Percentiles rank a stretch among this genome's conserved stretches.
phyloP scores from a whole-genome alignment of 2,888 invertebrate species.

The Nemoura dubitans region DNA sequence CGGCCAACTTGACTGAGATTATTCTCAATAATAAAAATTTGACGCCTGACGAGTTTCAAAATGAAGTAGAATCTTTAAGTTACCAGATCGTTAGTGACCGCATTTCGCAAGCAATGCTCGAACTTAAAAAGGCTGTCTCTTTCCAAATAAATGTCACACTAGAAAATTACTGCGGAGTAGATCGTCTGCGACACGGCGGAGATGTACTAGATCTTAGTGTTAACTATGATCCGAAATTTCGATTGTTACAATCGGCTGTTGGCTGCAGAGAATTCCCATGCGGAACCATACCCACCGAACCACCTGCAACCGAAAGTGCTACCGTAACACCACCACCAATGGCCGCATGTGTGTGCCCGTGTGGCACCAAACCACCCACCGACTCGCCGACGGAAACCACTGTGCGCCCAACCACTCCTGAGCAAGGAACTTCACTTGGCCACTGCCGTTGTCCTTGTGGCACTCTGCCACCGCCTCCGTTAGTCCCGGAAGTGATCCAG shows the following conservation, averaged over 20 bases:
- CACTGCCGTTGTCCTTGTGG: background rate
- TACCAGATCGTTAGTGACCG: background rate
- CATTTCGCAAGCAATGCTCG: background rate
- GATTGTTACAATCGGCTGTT: background rate
- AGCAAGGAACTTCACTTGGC: background rate
- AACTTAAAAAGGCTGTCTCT: background rate
- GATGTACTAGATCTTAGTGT: background rate
- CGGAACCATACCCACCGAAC: too few relatives aligned
- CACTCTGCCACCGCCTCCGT: too few relatives aligned
- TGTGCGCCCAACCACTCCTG: background rate
- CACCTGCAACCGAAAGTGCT: too few relatives aligned
- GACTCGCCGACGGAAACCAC: background rate
- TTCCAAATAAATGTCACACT: background rate
- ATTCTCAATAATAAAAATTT: background rate
- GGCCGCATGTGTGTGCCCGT: background rate
- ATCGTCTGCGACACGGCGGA: background rate
- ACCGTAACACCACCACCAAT: too few relatives aligned
- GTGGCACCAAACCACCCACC: background rate
- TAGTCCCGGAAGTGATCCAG: too few relatives aligned
- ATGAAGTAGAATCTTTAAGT: background rate
- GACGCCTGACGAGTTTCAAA: background rate
- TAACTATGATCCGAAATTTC: background rate
- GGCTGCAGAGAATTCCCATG: background rate
- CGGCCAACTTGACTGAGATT: background rate
- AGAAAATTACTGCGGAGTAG: background rate